Conservation (phyloP, 2,797 vertebrate genomes). For the Molothrus ater region DNA sequence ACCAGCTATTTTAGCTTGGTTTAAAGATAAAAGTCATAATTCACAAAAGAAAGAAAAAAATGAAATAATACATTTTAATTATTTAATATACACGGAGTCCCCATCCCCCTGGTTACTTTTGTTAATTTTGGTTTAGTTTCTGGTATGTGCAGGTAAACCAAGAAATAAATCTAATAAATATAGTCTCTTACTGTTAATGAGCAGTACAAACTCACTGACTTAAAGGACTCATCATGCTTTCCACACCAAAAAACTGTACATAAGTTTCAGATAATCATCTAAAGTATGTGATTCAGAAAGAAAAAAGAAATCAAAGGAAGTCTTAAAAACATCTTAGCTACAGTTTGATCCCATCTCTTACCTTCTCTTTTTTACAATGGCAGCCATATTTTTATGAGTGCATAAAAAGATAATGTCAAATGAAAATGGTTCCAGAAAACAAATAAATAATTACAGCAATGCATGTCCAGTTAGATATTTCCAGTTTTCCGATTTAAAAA, state of each 20-base stretch:
- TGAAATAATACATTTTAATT: neutral
- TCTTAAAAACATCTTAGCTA: neutral
- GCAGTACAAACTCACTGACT: neutral
- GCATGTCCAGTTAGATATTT: neutral
- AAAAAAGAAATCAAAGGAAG: neutral
- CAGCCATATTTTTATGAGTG: slow-evolving; percentile 50
- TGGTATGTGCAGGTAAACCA: neutral
- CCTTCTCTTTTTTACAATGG: slow-evolving; percentile 52
- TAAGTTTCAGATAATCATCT: neutral
- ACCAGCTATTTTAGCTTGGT: neutral
- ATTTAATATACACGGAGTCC: neutral
- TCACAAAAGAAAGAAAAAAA: neutral
- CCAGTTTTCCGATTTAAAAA: neutral
- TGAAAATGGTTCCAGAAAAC: slow-evolving; percentile 25
- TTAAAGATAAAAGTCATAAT: neutral
- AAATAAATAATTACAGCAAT: slow-evolving; percentile 21
- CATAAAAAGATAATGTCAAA: slow-evolving; percentile 42
- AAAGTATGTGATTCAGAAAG: neutral
- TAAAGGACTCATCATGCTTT: neutral
- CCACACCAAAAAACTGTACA: neutral
- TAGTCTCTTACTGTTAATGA: neutral
- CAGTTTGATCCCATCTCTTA: slow-evolving; percentile 35
- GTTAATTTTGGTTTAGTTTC: neutral
- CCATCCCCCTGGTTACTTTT: neutral
- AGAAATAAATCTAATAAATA: neutral